Base-by-base conservation (phyloP, 2,797 vertebrate genomes). In the Heterohyrax brucei region DNA sequence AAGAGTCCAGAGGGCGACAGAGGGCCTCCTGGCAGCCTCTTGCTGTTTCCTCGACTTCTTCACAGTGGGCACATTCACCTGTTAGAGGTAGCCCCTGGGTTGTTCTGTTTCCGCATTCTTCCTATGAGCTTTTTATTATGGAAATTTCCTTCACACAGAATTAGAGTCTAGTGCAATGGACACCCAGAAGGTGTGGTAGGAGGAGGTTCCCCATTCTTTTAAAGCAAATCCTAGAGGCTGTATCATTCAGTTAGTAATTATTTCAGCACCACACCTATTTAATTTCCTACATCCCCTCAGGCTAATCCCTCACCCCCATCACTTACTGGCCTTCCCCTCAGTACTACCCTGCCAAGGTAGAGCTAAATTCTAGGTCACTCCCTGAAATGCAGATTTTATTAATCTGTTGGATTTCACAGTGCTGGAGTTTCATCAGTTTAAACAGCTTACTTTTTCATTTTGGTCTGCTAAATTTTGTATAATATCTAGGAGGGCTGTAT, bases 241-340 rank as follows among this genome's bases (percentile, higher is more conserved):
- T 66, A 53, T 72, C 7, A 21, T 73, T 64, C 18, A 22, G 22
- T 10, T 5, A 9, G 5, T 64, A 68, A 87, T 94, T 53, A 87
- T 84, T 92, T 92, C 39, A 72, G 72, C 33, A 70, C 46, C 78
- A 22, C 61, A 1, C 87, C 30, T 53, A 12, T n/a, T 83, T 82
- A 87, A 93, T 94, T 73, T 80, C 19, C 39, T 75, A 77, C 79
- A 64, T 94, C n/a, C 44, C 44, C 21, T 86, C 76, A 59, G 62
- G 5, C 33, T 68, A 72, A 79, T 64, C 33, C 26, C 53, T 93
- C 50, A 79, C 70, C 3, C 13, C 28, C 18, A 5, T 22, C 46
- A 44, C 7, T 93, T 77, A 28, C 44, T 18, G 1, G 59, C 62
- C 48, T 81, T 70, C 21, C 64, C 28, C 39, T 64, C 44, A 13